phyloP scores from a whole-genome alignment of 2,888 invertebrate genomes.

The Hybos culiciformis region DNA sequence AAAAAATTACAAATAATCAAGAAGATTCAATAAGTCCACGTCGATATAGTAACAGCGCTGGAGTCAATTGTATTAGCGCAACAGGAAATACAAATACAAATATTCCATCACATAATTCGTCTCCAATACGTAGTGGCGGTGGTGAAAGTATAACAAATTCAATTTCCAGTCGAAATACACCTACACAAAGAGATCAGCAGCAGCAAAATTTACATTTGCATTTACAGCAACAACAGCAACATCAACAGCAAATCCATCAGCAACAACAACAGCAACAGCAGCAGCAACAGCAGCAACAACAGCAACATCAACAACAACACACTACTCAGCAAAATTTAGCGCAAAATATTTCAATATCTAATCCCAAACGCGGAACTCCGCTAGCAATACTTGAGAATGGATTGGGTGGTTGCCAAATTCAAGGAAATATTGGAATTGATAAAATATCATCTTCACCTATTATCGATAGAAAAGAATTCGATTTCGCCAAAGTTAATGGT shows the following conservation, averaged over 20 bases:
- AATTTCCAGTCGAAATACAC: slow-evolving; percentile 2
- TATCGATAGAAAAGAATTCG: slow-evolving; percentile 31
- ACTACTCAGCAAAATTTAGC: slow-evolving; percentile 15
- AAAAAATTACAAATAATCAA: background rate
- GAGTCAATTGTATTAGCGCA: slow-evolving; percentile 1
- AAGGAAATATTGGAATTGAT: slow-evolving; percentile 19
- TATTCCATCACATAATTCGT: too few species aligned
- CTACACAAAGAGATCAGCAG: slow-evolving; percentile 2
- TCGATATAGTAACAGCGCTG: slow-evolving; percentile 1
- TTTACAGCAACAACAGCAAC: slow-evolving; percentile 9
- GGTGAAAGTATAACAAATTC: slow-evolving; percentile 2
- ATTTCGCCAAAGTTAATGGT: slow-evolving; percentile 36
- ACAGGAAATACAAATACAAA: background rate
- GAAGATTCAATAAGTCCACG: background rate
- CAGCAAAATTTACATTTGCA: slow-evolving; percentile 1
- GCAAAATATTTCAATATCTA: slow-evolving; percentile 22
- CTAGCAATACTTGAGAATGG: slow-evolving; percentile 19
- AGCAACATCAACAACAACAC: slow-evolving; percentile 11
- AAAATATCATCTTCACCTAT: slow-evolving; percentile 30
- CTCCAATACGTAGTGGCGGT: slow-evolving; percentile 2
- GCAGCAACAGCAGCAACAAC: slow-evolving; percentile 10
- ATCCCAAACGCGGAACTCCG: slow-evolving; percentile 26
- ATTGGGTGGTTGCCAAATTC: slow-evolving; percentile 17
- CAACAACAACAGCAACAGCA: slow-evolving; percentile 10
- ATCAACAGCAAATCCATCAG: slow-evolving; percentile 11